Evolutionary conservation across 2,113 vertebrate genomes (phyloP).

Genomic region (Hippotragus niger): DNA sequence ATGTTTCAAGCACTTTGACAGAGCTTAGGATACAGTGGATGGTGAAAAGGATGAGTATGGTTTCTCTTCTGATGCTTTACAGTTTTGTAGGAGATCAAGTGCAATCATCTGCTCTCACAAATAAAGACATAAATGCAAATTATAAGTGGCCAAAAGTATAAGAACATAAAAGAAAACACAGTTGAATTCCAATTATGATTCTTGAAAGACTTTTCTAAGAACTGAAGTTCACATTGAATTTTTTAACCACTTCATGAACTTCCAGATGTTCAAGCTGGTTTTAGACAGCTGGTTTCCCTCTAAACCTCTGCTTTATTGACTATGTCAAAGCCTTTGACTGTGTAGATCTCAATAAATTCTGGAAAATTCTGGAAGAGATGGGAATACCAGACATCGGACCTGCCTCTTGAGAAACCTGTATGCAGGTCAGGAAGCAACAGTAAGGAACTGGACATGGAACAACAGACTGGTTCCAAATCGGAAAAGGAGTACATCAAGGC

Average conservation of each 20-base stretch:
- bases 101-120: background rate
- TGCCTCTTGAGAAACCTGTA: background rate
- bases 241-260: background rate
- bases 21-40: background rate
- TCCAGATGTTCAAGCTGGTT: background rate
- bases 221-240: background rate
- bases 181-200: background rate
- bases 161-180: background rate
- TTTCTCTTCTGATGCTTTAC: background rate
- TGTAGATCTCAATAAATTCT: background rate
- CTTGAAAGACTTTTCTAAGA: background rate
- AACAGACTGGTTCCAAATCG: background rate
- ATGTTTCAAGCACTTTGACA: background rate
- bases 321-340: background rate
- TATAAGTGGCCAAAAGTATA: background rate
- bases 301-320: background rate
- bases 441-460: background rate
- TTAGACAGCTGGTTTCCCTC: background rate
- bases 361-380: background rate
- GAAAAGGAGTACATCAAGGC: background rate
- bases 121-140: background rate
- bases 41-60: background rate
- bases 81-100: background rate
- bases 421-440: background rate
- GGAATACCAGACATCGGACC: background rate